Conservation (phyloP, 2,888 invertebrate species). For the Zhuqinia jingwanae region DNA sequence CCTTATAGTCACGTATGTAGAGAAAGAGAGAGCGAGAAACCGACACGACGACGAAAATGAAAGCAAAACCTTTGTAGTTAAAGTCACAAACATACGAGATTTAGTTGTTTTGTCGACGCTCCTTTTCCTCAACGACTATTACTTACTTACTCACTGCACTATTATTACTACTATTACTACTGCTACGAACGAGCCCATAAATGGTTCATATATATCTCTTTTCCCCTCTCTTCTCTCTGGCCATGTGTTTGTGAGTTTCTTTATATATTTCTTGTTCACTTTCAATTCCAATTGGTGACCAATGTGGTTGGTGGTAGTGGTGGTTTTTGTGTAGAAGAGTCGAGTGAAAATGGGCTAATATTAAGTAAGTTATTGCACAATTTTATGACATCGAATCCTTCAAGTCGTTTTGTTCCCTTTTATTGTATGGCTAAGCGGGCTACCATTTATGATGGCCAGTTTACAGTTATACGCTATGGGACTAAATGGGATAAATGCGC, state of each 20-base stretch:
- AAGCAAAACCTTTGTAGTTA: constrained; percentile 47
- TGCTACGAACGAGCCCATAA: constrained; percentile 13
- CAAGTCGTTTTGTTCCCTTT: constrained; percentile 41
- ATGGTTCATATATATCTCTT: background rate
- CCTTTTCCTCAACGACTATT: background rate
- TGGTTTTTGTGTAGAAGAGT: background rate
- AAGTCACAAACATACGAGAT: constrained; percentile 63
- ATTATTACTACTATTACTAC: no score
- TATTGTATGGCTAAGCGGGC: no score
- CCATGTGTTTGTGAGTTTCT: constrained; percentile 11
- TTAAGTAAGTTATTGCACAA: constrained; percentile 64
- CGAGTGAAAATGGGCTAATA: constrained; percentile 60
- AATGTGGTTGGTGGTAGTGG: background rate
- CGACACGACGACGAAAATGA: background rate
- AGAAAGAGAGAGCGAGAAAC: no score
- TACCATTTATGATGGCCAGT: constrained; percentile 3
- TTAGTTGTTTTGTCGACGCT: constrained; percentile 42
- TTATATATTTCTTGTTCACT: background rate
- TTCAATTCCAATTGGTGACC: background rate
- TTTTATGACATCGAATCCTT: constrained; percentile 63
- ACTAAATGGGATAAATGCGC: no score
- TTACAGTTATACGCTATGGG: background rate
- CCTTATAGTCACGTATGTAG: background rate
- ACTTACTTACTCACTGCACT: background rate
- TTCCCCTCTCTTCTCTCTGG: constrained; percentile 13